Evolutionary conservation across 2,113 vertebrate species (phyloP), one percentile per base, ranked within the genome.

Genomic region (Neomonachus schauinslandi): DNA sequence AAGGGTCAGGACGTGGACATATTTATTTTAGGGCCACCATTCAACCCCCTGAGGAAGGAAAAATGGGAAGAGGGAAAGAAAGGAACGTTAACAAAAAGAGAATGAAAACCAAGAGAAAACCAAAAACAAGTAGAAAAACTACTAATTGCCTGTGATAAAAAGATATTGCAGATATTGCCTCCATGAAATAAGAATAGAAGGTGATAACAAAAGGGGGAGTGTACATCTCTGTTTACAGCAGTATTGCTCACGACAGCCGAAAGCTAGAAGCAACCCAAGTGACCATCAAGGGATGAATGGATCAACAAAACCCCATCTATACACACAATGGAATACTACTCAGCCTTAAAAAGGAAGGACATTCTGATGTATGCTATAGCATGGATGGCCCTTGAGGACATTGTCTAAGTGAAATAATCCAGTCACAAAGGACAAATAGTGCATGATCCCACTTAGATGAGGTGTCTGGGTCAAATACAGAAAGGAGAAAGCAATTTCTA

Each of bases 401-500:
- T 0, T 14, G 0, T 6, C 5, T 14, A 28, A 77, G 36, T 59
- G 15, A 93, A 69, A 39, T 28, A n/a, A 31, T 12, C 19, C n/a
- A 13, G 42, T 65, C 26, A 46, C 61, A 53, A 13, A 13, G 42
- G n/a, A 5, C 13, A 21, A 18, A 12, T 1, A 12, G 4, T 2
- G 1, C 10, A 0, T 6, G 42, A 49, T 14, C 49, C 4, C 46
- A 7, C 28, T 12, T 51, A 5, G 11, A 11, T 0, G 9, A 28
- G 7, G 5, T 13, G 26, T 67, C 49, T 24, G 49, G 5, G 42
- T n/a, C 33, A 39, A 63, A 39, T 46, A 57, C 11, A 82, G 13
- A 31, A 15, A 46, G n/a, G 21, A 74, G 15, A 80, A 24, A 1
- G 10, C 24, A 49, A 76, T 7, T 16, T 19, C 65, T 69, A 63